Percentiles rank a stretch among this genome's conserved stretches.
Evolutionary conservation across 2,113 vertebrate species (phyloP).

Genomic region (Narcine bancroftii): DNA sequence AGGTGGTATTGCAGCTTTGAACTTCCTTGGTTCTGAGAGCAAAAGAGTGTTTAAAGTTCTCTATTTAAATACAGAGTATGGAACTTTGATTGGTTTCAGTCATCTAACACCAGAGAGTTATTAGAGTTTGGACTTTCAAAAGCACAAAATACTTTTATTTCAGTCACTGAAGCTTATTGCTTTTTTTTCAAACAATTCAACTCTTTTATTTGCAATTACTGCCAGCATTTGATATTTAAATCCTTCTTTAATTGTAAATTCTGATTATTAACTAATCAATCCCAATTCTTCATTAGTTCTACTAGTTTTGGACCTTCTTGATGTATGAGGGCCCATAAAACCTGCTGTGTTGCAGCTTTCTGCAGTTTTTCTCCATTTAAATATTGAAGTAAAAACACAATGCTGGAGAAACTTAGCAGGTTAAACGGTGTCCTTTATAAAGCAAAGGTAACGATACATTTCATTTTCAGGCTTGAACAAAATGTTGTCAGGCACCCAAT

Average conservation of each 20-base stretch:
- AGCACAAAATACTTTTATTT: constrained; percentile 18
- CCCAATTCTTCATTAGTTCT: not conserved
- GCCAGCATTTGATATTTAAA: constrained; percentile 21
- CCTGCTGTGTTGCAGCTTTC: too few relatives aligned
- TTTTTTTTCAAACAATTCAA: not conserved
- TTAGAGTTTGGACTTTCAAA: constrained; percentile 2
- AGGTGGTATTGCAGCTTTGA: not conserved
- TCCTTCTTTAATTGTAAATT: not conserved
- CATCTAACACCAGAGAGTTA: not conserved
- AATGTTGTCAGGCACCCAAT: too few relatives aligned
- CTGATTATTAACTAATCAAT: constrained; percentile 24
- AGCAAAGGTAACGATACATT: too few relatives aligned
- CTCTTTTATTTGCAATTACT: constrained; percentile 28
- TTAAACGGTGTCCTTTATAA: too few relatives aligned
- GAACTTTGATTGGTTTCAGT: constrained; percentile 20
- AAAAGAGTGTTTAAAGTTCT: not conserved
- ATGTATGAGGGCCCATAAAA: too few relatives aligned
- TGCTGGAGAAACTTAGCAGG: too few relatives aligned
- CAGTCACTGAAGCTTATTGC: not conserved
- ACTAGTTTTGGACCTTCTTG: too few relatives aligned
- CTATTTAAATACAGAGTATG: not conserved
- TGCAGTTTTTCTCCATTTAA: too few relatives aligned
- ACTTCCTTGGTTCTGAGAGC: not conserved
- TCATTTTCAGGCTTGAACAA: too few relatives aligned
- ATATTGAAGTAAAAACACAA: too few relatives aligned